These are phyloP conservation scores for Linepithema humile DNA, from an alignment of 1,140 invertebrate species.

Conservation along the genomic window DNA sequence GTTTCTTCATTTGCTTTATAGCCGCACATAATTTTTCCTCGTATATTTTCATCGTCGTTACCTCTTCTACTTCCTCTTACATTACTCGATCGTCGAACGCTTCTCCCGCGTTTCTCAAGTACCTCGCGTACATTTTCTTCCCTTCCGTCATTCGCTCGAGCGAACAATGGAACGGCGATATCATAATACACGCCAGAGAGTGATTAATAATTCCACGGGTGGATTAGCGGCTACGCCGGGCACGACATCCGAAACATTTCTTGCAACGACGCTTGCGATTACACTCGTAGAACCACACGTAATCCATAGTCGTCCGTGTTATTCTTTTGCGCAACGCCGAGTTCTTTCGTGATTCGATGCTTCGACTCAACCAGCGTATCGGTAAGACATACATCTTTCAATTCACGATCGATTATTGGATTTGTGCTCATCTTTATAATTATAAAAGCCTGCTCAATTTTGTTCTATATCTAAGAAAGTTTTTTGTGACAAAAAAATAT, in stretches of 20 bases:
- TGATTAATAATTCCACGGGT: conserved; percentile 71
- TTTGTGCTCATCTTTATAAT: background rate
- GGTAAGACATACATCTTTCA: conserved; percentile 31
- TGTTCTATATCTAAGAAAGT: background rate
- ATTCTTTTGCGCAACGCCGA: background rate
- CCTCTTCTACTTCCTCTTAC: background rate
- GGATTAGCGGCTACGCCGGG: conserved; percentile 13
- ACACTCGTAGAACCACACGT: conserved; percentile 40
- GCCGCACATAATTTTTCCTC: background rate
- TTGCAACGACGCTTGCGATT: conserved; percentile 34
- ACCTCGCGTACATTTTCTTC: conserved; percentile 9
- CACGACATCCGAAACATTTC: conserved; percentile 70
- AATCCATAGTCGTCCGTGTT: conserved; percentile 6
- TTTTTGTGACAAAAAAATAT: background rate
- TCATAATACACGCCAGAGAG: conserved; percentile 61
- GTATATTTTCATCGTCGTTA: conserved; percentile 4
- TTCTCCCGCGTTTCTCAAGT: conserved; percentile 8
- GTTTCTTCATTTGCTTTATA: background rate
- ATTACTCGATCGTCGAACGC: background rate
- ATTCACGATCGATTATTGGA: conserved; percentile 11
- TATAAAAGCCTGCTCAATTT: background rate
- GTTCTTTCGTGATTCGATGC: conserved; percentile 25
- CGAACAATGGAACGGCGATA: conserved; percentile 68
- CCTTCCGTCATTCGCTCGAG: conserved; percentile 43
- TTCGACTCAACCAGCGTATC: conserved; percentile 1